Conservation (phyloP, 2,888 invertebrate genomes). For the Oxyscelio sp. region DNA sequence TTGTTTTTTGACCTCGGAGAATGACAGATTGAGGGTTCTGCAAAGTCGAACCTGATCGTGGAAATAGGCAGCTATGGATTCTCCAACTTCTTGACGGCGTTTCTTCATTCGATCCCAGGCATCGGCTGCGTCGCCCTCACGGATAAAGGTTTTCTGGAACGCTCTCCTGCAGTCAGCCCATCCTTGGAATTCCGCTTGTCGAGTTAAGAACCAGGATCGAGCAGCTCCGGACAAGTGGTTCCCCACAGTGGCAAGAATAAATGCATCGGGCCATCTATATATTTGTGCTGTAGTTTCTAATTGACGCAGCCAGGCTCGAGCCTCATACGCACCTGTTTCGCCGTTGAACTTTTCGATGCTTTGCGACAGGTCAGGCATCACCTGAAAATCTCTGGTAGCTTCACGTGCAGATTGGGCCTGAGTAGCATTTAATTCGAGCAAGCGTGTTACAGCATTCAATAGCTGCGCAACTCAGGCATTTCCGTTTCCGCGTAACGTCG, state of each 20-base stretch:
- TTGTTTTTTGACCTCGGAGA: neutral
- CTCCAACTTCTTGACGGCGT: neutral
- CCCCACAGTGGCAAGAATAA: neutral
- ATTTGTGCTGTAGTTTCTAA: neutral
- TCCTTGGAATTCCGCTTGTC: neutral
- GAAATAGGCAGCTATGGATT: slow-evolving; percentile 2
- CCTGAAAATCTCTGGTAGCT: neutral
- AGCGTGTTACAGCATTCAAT: neutral
- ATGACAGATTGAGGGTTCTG: neutral
- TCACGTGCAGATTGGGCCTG: neutral
- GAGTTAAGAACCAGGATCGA: neutral
- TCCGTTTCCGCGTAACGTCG: too few species aligned
- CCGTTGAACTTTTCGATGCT: neutral
- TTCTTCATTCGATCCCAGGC: slow-evolving; percentile 19
- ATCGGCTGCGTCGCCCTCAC: slow-evolving; percentile 1
- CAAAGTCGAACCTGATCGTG: slow-evolving; percentile 19
- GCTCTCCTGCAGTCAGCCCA: slow-evolving; percentile 12
- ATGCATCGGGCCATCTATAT: slow-evolving; percentile 3
- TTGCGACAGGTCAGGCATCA: neutral
- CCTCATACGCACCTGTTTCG: neutral
- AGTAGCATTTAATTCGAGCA: neutral
- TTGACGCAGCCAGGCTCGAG: neutral
- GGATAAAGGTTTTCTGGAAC: slow-evolving; percentile 7
- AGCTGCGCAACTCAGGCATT: neutral
- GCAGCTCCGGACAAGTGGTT: too few species aligned